These are phyloP conservation scores for Parthenolecanium corni DNA, from an alignment of 2,888 invertebrate genomes.

Conservation along the genomic window DNA sequence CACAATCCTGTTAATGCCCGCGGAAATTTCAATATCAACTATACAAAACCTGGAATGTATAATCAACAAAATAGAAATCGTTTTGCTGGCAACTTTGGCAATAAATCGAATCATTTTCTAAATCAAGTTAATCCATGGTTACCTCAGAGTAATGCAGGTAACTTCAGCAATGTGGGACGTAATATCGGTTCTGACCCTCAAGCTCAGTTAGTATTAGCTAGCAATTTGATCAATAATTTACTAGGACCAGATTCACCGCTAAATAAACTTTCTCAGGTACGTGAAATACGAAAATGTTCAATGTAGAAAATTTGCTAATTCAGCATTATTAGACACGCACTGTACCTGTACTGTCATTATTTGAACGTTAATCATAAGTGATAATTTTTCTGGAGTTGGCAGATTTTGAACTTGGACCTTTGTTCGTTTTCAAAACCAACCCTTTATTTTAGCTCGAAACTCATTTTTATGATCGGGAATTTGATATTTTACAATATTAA, in stretches of 20 bases:
- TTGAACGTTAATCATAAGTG: no score
- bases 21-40: no score
- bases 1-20: no score
- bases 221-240: conserved; percentile 22
- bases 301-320: background rate
- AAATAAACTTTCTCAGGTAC: conserved; percentile 8
- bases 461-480: no score
- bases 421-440: no score
- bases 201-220: conserved; percentile 23
- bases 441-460: no score
- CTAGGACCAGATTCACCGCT: conserved; percentile 1
- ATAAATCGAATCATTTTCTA: background rate
- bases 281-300: background rate
- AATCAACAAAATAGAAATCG: background rate
- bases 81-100: conserved; percentile 1
- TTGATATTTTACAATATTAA: no score
- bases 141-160: background rate
- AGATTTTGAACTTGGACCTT: no score
- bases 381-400: no score
- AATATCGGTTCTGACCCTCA: conserved; percentile 15
- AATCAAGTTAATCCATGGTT: conserved; percentile 23
- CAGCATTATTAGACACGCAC: no score
- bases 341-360: no score
- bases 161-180: background rate
- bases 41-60: background rate